These are phyloP conservation scores for Drymonia ruficornis DNA, from an alignment of 2,888 invertebrate species.

Conservation along the genomic window DNA sequence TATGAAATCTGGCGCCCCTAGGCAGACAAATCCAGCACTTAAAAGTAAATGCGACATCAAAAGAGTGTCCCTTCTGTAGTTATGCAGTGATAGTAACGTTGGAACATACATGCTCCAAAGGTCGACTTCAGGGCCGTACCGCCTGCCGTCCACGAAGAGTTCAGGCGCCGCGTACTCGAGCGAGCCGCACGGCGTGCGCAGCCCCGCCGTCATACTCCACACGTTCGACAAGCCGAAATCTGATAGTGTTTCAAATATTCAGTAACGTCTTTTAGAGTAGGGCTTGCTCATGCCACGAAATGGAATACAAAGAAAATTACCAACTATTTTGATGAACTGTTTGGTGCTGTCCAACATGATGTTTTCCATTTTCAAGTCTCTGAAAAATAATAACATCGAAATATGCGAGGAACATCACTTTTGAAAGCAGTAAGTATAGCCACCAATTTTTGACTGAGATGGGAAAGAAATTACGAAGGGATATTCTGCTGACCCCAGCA, in stretches of 20 bases:
- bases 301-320: constrained; percentile 57
- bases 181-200: constrained; percentile 91
- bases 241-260: constrained; percentile 39
- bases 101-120: constrained; percentile 90
- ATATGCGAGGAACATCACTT: too few relatives aligned
- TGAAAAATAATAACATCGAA: constrained; percentile 55
- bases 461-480: too few relatives aligned
- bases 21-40: too few relatives aligned
- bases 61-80: too few relatives aligned
- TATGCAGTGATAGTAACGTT: neutral
- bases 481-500: too few relatives aligned
- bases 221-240: constrained; percentile 91
- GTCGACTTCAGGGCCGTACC: constrained; percentile 91
- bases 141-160: constrained; percentile 87
- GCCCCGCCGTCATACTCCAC: constrained; percentile 84
- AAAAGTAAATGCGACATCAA: too few relatives aligned
- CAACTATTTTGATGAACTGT: constrained; percentile 89
- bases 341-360: constrained; percentile 88
- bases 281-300: too few relatives aligned
- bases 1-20: too few relatives aligned
- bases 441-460: too few relatives aligned
- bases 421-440: too few relatives aligned
- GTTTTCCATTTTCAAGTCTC: constrained; percentile 92
- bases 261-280: too few relatives aligned
- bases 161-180: constrained; percentile 93